A percentile compares a stretch with the other conserved stretches of the same genome.
phyloP scores from a whole-genome alignment of 2,888 invertebrate genomes.

The Drosophila parthenogenetica region DNA sequence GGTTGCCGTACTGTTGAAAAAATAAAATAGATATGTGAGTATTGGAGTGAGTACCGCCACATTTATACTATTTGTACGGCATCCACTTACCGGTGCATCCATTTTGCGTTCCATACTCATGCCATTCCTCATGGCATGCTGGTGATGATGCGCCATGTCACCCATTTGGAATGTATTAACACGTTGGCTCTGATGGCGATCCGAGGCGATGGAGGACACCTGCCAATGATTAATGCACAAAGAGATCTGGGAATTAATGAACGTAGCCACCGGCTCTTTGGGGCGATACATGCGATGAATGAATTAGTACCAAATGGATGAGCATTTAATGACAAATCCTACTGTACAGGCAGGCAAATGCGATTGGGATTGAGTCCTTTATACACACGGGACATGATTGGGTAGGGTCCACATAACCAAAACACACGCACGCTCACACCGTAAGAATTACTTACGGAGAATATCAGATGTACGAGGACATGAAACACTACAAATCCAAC shows the following conservation, averaged over 20 bases:
- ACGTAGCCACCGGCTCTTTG: slow-evolving; percentile 62
- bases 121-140: slow-evolving; percentile 86
- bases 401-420: slow-evolving; percentile 14
- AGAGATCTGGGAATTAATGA: slow-evolving; percentile 82
- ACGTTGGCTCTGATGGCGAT: slow-evolving; percentile 89
- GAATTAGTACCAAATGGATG: slow-evolving; percentile 82
- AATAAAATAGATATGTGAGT: background rate
- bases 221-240: slow-evolving; percentile 86
- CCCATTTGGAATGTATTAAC: slow-evolving; percentile 94
- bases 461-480: slow-evolving; percentile 93
- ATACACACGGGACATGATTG: slow-evolving; percentile 53
- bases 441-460: slow-evolving; percentile 88
- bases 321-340: slow-evolving; percentile 60
- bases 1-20: slow-evolving; percentile 89
- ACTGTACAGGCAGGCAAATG: slow-evolving; percentile 67
- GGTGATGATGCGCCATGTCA: slow-evolving; percentile 87
- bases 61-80: background rate
- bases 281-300: slow-evolving; percentile 45
- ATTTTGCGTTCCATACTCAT: slow-evolving; percentile 90
- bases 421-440: slow-evolving; percentile 4
- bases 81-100: slow-evolving; percentile 90
- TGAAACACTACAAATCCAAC: slow-evolving; percentile 96
- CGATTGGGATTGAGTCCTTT: slow-evolving; percentile 32
- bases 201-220: slow-evolving; percentile 92
- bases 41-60: no score